Evolutionary conservation across 1,140 invertebrate species (phyloP), one percentile per base, ranked within the genome.

Genomic region (Meloidogyne floridensis): DNA sequence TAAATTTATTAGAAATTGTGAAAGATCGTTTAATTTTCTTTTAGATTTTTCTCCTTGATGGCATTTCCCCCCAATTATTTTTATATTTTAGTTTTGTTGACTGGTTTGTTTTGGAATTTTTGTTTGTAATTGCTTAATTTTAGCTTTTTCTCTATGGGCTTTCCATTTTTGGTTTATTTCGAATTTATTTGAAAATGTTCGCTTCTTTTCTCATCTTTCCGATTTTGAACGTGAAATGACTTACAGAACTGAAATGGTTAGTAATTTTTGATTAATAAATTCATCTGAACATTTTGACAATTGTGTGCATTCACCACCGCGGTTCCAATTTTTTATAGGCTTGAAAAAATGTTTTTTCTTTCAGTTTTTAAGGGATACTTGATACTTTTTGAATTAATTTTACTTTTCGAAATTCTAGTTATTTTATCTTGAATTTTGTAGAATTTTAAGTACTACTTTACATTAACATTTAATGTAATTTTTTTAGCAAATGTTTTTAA

Each of bases 231-330:
- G 92, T 76, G 92, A 92, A 83, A 87, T 92, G 81, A 87, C 91
- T 13, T 92, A 92, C 79, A 84, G 92, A 65, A 92, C 92, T 70
- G 92, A 92, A 90, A 92, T 92, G 91, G 91, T 92, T 87, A 81
- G 84, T 77, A 13, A 32, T 1, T 10, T 69, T 42, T 32, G 32
- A 20, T 69, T 20, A n/a, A 47, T 18, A 10, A 18, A 15, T 70
- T 78, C 32, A 32, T 32, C 32, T 32, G 32, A 32, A 32, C 32
- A 32, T 32, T 32, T 32, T 32, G 32, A 32, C 32, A 32, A 32
- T 32, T 32, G 32, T 32, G 32, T 32, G 32, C 32, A 32, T 32
- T 32, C 32, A 32, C 32, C 32, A 32, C 32, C 32, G 32, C 32
- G 32, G 32, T 32, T 32, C 32, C 32, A 32, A 32, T 32, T 32